These are phyloP conservation scores for Augiades crinisus DNA, from an alignment of 2,888 invertebrate species.

Conservation along the genomic window DNA sequence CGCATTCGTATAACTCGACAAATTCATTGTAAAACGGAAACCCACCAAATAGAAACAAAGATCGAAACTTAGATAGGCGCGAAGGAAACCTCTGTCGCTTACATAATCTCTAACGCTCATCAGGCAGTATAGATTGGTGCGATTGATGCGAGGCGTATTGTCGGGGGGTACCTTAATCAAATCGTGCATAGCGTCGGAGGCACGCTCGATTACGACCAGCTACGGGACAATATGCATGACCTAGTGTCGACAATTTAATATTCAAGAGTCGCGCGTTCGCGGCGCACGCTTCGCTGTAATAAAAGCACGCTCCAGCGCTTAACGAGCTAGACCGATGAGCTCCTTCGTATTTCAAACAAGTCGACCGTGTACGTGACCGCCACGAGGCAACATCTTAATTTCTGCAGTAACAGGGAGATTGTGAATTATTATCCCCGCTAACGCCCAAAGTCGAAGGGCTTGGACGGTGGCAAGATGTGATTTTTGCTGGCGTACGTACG, in stretches of 20 bases:
- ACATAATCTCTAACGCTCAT: slow-evolving; percentile 15
- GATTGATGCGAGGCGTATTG: slow-evolving; percentile 24
- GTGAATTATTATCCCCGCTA: slow-evolving; percentile 61
- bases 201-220: slow-evolving; percentile 49
- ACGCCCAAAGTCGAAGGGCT: slow-evolving; percentile 32
- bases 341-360: slow-evolving; percentile 79
- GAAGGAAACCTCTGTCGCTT: slow-evolving; percentile 18
- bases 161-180: slow-evolving; percentile 37
- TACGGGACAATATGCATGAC: slow-evolving; percentile 69
- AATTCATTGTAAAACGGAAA: slow-evolving; percentile 9
- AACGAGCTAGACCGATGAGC: slow-evolving; percentile 77
- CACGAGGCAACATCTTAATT: slow-evolving; percentile 57
- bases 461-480: slow-evolving; percentile 32
- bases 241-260: slow-evolving; percentile 70
- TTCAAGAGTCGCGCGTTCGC: slow-evolving; percentile 68
- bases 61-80: slow-evolving; percentile 7
- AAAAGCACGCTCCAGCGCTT: slow-evolving; percentile 79
- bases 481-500: not conserved
- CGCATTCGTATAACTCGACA: not conserved
- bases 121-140: slow-evolving; percentile 18
- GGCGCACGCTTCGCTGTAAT: slow-evolving; percentile 72
- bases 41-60: slow-evolving; percentile 13
- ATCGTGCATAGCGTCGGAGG: slow-evolving; percentile 45
- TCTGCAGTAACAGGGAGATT: slow-evolving; percentile 61
- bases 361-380: slow-evolving; percentile 72